Evolutionary conservation across 2,888 invertebrate species (phyloP).

Genomic region (Apocheima hispidaria): DNA sequence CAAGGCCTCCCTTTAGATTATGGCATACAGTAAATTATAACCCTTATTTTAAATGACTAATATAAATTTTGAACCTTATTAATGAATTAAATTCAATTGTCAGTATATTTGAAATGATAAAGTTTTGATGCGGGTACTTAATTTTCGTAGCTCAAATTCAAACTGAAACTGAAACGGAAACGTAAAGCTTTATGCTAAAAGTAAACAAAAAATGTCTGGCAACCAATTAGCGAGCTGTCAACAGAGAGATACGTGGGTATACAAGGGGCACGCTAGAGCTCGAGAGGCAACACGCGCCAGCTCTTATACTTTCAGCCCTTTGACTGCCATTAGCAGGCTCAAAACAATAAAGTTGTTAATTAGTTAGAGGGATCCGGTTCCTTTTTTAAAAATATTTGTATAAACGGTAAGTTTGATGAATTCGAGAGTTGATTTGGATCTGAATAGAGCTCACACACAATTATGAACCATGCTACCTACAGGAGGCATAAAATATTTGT

Average conservation of each 20-base stretch:
- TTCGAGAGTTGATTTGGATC: too few species aligned
- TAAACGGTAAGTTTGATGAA: background rate
- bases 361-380: slow-evolving; percentile 12
- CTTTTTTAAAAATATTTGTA: background rate
- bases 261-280: background rate
- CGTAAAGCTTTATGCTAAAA: too few species aligned
- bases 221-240: slow-evolving; percentile 33
- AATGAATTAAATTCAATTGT: background rate
- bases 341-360: slow-evolving; percentile 21
- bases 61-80: too few species aligned
- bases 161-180: slow-evolving; percentile 31
- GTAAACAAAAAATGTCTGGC: slow-evolving; percentile 34
- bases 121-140: slow-evolving; percentile 7
- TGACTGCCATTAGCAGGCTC: slow-evolving; percentile 13
- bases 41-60: too few species aligned
- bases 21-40: too few species aligned
- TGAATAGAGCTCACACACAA: too few species aligned
- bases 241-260: slow-evolving; percentile 19
- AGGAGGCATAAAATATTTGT: too few species aligned
- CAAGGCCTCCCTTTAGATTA: too few species aligned
- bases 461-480: too few species aligned
- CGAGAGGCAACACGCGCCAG: slow-evolving; percentile 10
- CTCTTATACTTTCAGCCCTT: slow-evolving; percentile 19
- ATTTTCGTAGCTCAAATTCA: slow-evolving; percentile 5
- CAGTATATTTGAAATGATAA: background rate